Base-by-base conservation (phyloP, 2,888 invertebrate species). In the Protula sp. region DNA sequence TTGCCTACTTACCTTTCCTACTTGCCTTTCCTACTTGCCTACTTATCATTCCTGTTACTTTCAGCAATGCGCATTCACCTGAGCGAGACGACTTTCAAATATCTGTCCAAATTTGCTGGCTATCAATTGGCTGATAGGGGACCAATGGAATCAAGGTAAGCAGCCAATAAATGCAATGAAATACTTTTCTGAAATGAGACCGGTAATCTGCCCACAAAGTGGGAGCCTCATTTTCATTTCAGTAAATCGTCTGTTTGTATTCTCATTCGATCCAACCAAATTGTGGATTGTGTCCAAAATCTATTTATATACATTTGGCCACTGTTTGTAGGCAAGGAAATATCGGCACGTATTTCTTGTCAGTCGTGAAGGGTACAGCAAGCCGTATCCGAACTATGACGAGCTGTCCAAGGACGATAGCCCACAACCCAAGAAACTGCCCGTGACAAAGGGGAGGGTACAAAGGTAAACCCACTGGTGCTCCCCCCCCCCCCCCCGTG, bases 281-380 rank as follows among this genome's bases (percentile, higher is more conserved):
- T n/a, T n/a, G n/a, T n/a, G n/a, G n/a, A n/a, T n/a, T n/a, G n/a
- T n/a, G n/a, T n/a, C n/a, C n/a, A n/a, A n/a, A n/a, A n/a, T n/a
- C n/a, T n/a, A n/a, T n/a, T n/a, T n/a, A n/a, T n/a, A n/a, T n/a
- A n/a, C n/a, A n/a, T n/a, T n/a, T n/a, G n/a, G n/a, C n/a, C 38
- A 38, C 38, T 14, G 9, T 38, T 38, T 38, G 9, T 19, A 38
- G 38, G 38, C 9, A 38, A 38, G 19, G 38, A 38, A 38, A 38
- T 38, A 14, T 38, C 9, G 19, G 38, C 75, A 76, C 1, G 75
- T 71, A 64, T 77, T 76, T 75, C 59, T 77, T 50, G 54, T 65
- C 2, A 72, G 53, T 2, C 45, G 55, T 19, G 58, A 64, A 30
- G 56, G 53, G n/a, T 65, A 57, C 31, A 30, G 30, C 50, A 55